Conservation (phyloP, 2,888 invertebrate species). For the Drosophila recens region DNA sequence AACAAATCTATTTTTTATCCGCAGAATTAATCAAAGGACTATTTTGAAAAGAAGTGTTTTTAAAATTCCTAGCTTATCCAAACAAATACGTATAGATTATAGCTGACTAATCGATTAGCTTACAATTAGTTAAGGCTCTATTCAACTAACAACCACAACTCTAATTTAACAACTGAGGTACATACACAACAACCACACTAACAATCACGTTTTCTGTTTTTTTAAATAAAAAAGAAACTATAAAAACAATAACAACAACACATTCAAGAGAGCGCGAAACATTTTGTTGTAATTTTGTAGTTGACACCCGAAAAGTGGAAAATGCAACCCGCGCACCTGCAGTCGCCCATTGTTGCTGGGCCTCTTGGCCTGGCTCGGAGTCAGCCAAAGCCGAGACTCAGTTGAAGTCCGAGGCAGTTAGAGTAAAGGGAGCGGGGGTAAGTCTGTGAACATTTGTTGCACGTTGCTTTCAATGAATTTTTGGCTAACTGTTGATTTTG, state of each 20-base stretch:
- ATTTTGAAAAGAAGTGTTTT: no score
- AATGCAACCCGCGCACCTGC: slow-evolving; percentile 11
- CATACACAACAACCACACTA: slow-evolving; percentile 19
- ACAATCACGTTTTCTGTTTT: slow-evolving; percentile 31
- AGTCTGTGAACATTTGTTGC: slow-evolving; percentile 23
- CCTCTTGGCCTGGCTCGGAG: slow-evolving; percentile 5
- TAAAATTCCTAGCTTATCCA: not conserved
- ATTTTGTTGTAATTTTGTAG: slow-evolving; percentile 79
- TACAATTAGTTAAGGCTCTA: slow-evolving; percentile 29
- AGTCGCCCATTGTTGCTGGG: slow-evolving; percentile 30
- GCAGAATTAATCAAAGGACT: no score
- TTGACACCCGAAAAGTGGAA: slow-evolving; percentile 65
- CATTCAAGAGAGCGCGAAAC: slow-evolving; percentile 68
- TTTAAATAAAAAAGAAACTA: not conserved
- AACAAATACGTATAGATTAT: no score
- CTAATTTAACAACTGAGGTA: slow-evolving; percentile 17
- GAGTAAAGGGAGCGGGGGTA: not conserved
- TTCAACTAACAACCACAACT: slow-evolving; percentile 6
- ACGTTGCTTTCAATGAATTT: slow-evolving; percentile 51
- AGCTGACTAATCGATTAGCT: slow-evolving; percentile 11
- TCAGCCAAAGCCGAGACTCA: not conserved
- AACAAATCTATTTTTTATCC: no score
- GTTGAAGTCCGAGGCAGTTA: not conserved
- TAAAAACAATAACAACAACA: slow-evolving; percentile 20
- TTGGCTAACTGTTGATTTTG: slow-evolving; percentile 68